Base-by-base conservation (phyloP, 2,113 vertebrate species). In the Cochlearius cochlearius region DNA sequence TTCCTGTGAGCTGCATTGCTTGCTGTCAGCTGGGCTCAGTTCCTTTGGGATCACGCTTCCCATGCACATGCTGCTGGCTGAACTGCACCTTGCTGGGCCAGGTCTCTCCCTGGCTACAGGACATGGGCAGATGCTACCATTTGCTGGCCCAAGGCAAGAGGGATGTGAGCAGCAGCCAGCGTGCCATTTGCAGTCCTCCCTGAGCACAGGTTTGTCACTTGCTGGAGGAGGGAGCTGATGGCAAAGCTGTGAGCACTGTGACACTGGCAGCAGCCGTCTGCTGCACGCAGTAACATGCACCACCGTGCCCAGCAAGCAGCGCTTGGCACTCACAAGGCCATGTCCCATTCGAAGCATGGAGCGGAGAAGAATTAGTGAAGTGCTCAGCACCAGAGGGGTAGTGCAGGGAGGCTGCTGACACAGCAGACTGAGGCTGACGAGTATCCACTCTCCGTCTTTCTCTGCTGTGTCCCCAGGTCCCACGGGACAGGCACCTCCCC, bases 1-100 rank as follows among this genome's bases (percentile, higher is more conserved):
- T 59, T 34, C 59, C 64, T 9, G 0, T 5, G 11, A 34, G 63
- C 62, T 0, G 0, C 26, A 2, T 4, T 22, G 19, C 45, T 56
- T 26, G 56, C 43, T 4, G 3, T 16, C 79, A 62, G n/a, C 67
- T 43, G 82, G 71, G 34, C 49, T 39, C 60, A 1, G 47, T 18
- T 79, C 50, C 29, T 64, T 41, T 6, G 66, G 67, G 59, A 45
- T 67, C 56, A 5, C 36, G 34, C 55, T 25, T 47, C 47, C 47
- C 34, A 25, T 13, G 13, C 34, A 12, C 23, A 7, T 1, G 3
- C n/a, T 0, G 1, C 11, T 16, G 55, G 34, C 25, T 55, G 16
- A 53, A 2, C 8, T 4, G 64, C 18, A 27, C 36, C 45, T 38
- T 45, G 52, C 45, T 53, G 53, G 34, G 58, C 23, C 58, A 21